phyloP scores from a whole-genome alignment of 2,888 invertebrate genomes.

The Cephalotes varians region DNA sequence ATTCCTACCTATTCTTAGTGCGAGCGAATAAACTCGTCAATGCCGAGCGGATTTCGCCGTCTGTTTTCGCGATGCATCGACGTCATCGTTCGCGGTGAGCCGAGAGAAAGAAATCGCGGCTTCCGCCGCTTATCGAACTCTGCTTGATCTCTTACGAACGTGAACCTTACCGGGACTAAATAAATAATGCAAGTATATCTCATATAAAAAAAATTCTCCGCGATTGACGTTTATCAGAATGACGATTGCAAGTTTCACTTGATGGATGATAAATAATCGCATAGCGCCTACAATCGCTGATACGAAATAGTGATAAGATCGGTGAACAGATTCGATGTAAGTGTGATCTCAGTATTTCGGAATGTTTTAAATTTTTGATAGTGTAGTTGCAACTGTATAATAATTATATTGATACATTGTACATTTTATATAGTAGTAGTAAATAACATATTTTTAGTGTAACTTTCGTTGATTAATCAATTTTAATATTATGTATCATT shows the following conservation, averaged over 20 bases:
- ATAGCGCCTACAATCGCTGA: slow-evolving; percentile 16
- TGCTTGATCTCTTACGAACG: not conserved
- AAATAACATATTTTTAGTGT: not conserved
- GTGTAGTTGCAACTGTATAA: slow-evolving; percentile 5
- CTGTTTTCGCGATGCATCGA: slow-evolving; percentile 16
- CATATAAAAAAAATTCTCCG: slow-evolving; percentile 28
- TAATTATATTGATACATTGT: not conserved
- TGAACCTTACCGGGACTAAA: slow-evolving; percentile 25
- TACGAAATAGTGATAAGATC: slow-evolving; percentile 35
- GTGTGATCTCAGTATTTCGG: not conserved
- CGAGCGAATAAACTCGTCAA: slow-evolving; percentile 50
- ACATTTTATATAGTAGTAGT: not conserved
- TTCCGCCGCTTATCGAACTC: slow-evolving; percentile 23
- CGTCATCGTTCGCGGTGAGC: slow-evolving; percentile 24
- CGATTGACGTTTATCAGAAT: slow-evolving; percentile 11
- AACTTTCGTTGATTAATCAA: not conserved
- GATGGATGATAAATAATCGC: slow-evolving; percentile 26
- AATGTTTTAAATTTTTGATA: not conserved
- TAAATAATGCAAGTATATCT: slow-evolving; percentile 47
- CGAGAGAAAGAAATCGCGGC: slow-evolving; percentile 12
- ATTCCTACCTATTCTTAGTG: slow-evolving; percentile 24
- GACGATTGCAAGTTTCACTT: not conserved
- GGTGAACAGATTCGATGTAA: slow-evolving; percentile 11
- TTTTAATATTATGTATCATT: not conserved
- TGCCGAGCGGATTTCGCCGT: slow-evolving; percentile 14